Evolutionary conservation across 2,888 invertebrate genomes (phyloP).

Genomic region (Didymodactylos carnosus): DNA sequence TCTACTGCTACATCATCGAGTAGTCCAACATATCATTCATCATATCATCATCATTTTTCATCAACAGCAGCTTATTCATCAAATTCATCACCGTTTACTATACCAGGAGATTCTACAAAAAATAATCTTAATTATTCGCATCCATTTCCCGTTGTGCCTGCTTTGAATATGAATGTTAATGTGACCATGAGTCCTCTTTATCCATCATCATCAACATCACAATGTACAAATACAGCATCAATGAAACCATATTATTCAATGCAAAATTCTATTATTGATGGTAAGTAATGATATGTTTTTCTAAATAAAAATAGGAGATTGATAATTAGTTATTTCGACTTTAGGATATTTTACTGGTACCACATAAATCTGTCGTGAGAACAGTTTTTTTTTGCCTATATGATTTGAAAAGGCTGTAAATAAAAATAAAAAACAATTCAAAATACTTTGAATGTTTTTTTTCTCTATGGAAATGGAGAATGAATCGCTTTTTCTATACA

Average conservation of each 20-base stretch:
- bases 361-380: too few species aligned
- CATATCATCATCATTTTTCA: neutral
- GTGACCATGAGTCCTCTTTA: neutral
- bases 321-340: too few species aligned
- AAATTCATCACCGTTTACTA: neutral
- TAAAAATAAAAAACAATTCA: too few species aligned
- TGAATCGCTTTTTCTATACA: too few species aligned
- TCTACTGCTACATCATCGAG: neutral
- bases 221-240: neutral
- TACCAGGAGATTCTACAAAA: neutral
- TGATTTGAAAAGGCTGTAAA: too few species aligned
- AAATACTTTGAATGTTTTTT: too few species aligned
- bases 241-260: neutral
- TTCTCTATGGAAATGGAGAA: too few species aligned
- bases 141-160: neutral
- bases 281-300: too few species aligned
- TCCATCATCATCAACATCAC: neutral
- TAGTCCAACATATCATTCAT: neutral
- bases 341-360: too few species aligned
- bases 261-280: neutral
- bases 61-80: neutral
- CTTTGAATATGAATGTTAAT: neutral
- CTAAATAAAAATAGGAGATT: too few species aligned
- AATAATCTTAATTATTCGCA: neutral
- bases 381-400: too few species aligned